These are phyloP conservation scores for Pseudopleuronectes americanus DNA, from an alignment of 2,797 vertebrate genomes.

Conservation along the genomic window DNA sequence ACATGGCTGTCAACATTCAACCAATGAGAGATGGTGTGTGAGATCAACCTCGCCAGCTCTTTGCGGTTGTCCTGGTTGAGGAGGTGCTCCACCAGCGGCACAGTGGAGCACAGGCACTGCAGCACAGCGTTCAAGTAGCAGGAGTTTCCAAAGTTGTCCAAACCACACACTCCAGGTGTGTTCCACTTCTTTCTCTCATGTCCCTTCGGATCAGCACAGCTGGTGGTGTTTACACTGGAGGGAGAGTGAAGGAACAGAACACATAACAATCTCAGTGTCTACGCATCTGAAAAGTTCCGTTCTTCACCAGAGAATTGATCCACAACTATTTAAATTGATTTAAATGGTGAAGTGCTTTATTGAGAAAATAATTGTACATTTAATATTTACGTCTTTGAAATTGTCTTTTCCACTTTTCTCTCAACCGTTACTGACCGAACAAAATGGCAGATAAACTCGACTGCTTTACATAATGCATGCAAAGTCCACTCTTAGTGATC, in stretches of 20 bases:
- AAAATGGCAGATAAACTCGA: too few relatives aligned
- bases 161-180: constrained; percentile 83
- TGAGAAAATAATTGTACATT: too few relatives aligned
- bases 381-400: too few relatives aligned
- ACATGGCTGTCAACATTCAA: rapidly evolving
- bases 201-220: constrained; percentile 22
- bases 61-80: constrained; percentile 78
- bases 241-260: constrained; percentile 5
- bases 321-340: too few relatives aligned
- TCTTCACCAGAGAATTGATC: neutral
- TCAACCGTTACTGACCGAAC: too few relatives aligned
- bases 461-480: too few relatives aligned
- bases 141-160: constrained; percentile 89
- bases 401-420: too few relatives aligned
- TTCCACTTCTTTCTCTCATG: constrained; percentile 29
- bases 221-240: constrained; percentile 18
- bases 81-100: constrained; percentile 86
- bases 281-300: neutral
- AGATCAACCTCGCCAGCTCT: constrained; percentile 80
- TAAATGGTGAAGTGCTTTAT: too few relatives aligned
- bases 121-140: constrained; percentile 89
- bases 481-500: too few relatives aligned
- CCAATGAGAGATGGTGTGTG: neutral
- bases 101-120: constrained; percentile 87
- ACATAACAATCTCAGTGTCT: neutral